Base-by-base conservation (phyloP, 2,113 vertebrate species). In the Sinosuthora webbiana region DNA sequence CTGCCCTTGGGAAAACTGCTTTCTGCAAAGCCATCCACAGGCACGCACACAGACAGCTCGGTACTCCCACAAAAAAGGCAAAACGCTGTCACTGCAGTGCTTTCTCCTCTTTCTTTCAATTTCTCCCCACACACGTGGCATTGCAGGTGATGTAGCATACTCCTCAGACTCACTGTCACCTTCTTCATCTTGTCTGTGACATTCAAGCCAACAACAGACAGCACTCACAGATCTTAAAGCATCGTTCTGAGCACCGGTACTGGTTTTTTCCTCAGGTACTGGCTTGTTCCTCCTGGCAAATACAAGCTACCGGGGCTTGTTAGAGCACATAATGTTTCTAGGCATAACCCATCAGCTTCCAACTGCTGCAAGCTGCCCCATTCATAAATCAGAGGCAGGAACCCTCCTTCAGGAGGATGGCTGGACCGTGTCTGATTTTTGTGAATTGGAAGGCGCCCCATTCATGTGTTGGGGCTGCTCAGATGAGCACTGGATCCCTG, bases 31-130 rank as follows among this genome's bases (percentile, higher is more conserved):
- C 83, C 9, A 0, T 62, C 59, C n/a, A 3, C 44, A 17, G 2
- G n/a, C 75, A 76, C 1, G 1, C 76, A 33, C 37, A 23, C 44
- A 73, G 63, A 2, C 47, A 52, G 52, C 55, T 41, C 3, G 0
- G 44, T 11, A 6, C 77, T 75, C 70, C 65, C 39, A 6, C 44
- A 23, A 15, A 55, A 49, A 70, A 49, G 47, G 47, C 63, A 65
- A 75, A 84, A 52, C 0, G 2, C 57, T 57, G 70, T 30, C 44
- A 30, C 67, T 69, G 85, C 82, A 50, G 85, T 9, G 41, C 79
- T 82, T 52, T 27, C 80, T 55, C 23, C 27, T 35, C 75, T 57
- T 65, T 33, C 63, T 70, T 83, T 30, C 53, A 31, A 16, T 30
- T 63, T 68, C 69, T 55, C 31, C 82, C 62, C 41, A 6, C 23